Percentiles rank a stretch among this genome's conserved stretches.
These are phyloP conservation scores for Paratrypauchen microcephalus DNA, from an alignment of 2,797 vertebrate genomes.

Conservation along the genomic window DNA sequence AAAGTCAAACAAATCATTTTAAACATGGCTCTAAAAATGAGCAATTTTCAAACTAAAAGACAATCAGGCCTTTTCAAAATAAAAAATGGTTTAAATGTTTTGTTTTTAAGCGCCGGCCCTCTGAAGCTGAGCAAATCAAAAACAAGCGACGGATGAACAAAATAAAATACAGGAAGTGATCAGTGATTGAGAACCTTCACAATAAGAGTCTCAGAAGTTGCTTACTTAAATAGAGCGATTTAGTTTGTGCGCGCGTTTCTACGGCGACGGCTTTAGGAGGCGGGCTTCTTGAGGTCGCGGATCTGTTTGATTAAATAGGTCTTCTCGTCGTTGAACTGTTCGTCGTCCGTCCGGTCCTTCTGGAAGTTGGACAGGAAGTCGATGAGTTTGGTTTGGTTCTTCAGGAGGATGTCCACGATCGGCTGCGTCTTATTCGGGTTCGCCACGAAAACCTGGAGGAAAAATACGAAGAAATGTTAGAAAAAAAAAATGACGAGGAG, in stretches of 20 bases:
- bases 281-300: slow-evolving; percentile 96
- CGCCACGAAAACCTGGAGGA: slow-evolving; percentile 91
- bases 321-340: slow-evolving; percentile 98
- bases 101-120: slow-evolving; percentile 56
- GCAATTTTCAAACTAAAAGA: too few relatives aligned
- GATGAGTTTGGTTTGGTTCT: slow-evolving; percentile 96
- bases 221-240: slow-evolving; percentile 68
- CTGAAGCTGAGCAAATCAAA: slow-evolving; percentile 53
- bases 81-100: too few relatives aligned
- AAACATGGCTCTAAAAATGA: too few relatives aligned
- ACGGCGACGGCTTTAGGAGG: slow-evolving; percentile 82
- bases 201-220: slow-evolving; percentile 54
- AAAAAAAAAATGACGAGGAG: neutral
- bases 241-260: slow-evolving; percentile 58
- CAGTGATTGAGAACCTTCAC: slow-evolving; percentile 67
- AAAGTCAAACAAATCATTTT: too few relatives aligned
- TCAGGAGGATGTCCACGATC: slow-evolving; percentile 96
- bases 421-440: slow-evolving; percentile 97
- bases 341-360: slow-evolving; percentile 95
- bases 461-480: too few relatives aligned
- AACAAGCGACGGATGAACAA: slow-evolving; percentile 54
- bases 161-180: slow-evolving; percentile 45
- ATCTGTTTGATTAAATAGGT: slow-evolving; percentile 99
- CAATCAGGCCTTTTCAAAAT: too few relatives aligned
- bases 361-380: slow-evolving; percentile 99